These are phyloP conservation scores for Lagorchestes hirsutus DNA, from an alignment of 2,797 vertebrate species.

Conservation along the genomic window DNA sequence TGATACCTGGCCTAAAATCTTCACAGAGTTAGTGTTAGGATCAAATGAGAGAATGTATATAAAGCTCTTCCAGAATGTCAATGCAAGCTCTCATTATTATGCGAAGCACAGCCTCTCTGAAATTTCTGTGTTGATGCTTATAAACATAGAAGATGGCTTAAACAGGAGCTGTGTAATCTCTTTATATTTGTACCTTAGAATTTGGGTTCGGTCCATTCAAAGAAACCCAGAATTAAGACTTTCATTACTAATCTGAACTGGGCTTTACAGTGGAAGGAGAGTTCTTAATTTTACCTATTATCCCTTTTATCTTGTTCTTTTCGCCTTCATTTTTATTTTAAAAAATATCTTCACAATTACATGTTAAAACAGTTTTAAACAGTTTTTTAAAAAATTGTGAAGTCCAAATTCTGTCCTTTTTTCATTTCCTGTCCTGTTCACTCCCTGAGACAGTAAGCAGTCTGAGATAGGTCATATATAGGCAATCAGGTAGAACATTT, in stretches of 20 bases:
- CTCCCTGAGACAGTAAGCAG: too few relatives aligned
- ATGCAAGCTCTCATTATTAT: neutral
- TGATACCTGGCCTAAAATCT: neutral
- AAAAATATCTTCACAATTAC: too few relatives aligned
- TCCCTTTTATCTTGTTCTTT: neutral
- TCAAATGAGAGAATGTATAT: neutral
- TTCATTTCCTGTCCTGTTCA: too few relatives aligned
- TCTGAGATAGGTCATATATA: too few relatives aligned
- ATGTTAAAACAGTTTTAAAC: neutral
- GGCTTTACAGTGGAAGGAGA: neutral
- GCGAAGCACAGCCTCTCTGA: neutral
- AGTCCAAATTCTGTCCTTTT: too few relatives aligned
- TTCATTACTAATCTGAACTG: constrained; percentile 8
- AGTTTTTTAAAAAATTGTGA: neutral
- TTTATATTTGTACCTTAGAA: neutral
- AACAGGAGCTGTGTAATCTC: neutral
- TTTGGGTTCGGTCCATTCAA: neutral
- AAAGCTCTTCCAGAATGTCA: neutral
- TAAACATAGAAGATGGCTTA: neutral
- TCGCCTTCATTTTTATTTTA: too few relatives aligned
- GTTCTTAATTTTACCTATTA: neutral
- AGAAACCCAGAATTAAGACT: constrained; percentile 15
- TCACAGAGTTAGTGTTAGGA: neutral
- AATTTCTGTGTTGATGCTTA: neutral
- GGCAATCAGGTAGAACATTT: too few relatives aligned